Evolutionary conservation across 2,113 vertebrate species (phyloP).

Genomic region (Brachyhypopomus gauderio): DNA sequence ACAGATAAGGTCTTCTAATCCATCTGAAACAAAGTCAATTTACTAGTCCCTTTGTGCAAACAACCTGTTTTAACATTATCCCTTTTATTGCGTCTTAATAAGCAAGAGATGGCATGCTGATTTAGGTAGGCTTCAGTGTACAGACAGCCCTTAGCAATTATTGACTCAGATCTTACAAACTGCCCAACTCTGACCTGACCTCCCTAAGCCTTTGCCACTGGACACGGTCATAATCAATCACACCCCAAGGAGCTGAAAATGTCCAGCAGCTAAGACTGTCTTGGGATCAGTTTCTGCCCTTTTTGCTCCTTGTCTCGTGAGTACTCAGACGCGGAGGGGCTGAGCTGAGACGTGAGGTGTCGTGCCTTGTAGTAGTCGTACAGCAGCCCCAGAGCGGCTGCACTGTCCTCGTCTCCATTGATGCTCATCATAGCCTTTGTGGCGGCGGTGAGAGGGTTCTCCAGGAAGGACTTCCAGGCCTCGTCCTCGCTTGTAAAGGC

Average conservation of each 20-base stretch:
- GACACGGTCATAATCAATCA: background rate
- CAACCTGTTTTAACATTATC: background rate
- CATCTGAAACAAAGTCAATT: no score
- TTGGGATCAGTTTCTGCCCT: background rate
- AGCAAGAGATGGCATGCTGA: no score
- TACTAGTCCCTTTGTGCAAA: background rate
- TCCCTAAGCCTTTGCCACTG: background rate
- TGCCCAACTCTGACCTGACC: background rate
- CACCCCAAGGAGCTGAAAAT: background rate
- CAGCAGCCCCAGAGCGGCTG: constrained; percentile 90
- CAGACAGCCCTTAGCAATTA: no score
- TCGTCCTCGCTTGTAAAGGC: constrained; percentile 94
- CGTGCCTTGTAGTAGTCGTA: constrained; percentile 98
- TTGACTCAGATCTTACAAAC: background rate
- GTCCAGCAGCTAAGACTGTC: background rate
- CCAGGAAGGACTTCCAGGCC: constrained; percentile 97
- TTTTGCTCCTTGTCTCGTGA: background rate
- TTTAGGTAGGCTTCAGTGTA: no score
- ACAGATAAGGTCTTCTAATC: no score
- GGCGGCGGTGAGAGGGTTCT: constrained; percentile 96
- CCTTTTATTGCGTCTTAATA: background rate
- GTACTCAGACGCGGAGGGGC: background rate
- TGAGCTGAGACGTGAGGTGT: background rate
- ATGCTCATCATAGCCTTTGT: constrained; percentile 99
- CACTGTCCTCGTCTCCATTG: constrained; percentile 97